Conservation (phyloP, 2,888 invertebrate genomes). For the Malacosoma neustria region DNA sequence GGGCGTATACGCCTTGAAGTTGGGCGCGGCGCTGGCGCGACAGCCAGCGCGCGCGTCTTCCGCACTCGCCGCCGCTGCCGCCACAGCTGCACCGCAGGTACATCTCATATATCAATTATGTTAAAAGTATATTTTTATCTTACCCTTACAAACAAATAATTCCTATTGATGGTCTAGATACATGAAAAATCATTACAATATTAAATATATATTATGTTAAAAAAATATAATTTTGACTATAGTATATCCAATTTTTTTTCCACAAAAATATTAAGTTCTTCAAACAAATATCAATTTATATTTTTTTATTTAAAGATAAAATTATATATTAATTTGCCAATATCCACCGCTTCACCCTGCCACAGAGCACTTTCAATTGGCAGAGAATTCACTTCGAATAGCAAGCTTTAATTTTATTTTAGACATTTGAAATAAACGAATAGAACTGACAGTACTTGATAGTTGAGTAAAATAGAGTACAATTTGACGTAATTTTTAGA, state of each 20-base stretch:
- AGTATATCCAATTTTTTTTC: too few species aligned
- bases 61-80: conserved; percentile 26
- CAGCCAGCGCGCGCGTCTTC: conserved; percentile 65
- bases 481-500: too few species aligned
- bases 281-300: too few species aligned
- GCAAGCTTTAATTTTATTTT: conserved; percentile 30
- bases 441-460: too few species aligned
- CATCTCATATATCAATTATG: not conserved
- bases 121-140: not conserved
- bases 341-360: conserved; percentile 35
- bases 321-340: conserved; percentile 23
- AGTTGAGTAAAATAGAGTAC: too few species aligned
- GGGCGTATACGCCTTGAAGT: conserved; percentile 86
- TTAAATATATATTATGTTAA: too few species aligned
- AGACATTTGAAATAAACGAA: conserved; percentile 10
- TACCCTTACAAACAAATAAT: too few species aligned
- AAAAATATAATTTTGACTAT: too few species aligned
- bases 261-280: too few species aligned
- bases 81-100: conserved; percentile 40
- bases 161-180: too few species aligned
- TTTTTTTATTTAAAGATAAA: too few species aligned
- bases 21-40: conserved; percentile 86
- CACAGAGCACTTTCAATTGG: conserved; percentile 35
- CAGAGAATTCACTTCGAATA: conserved; percentile 16
- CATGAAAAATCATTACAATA: too few species aligned